These are phyloP conservation scores for Thecocarcelia acutangulata DNA, from an alignment of 2,888 invertebrate species.

Conservation along the genomic window DNA sequence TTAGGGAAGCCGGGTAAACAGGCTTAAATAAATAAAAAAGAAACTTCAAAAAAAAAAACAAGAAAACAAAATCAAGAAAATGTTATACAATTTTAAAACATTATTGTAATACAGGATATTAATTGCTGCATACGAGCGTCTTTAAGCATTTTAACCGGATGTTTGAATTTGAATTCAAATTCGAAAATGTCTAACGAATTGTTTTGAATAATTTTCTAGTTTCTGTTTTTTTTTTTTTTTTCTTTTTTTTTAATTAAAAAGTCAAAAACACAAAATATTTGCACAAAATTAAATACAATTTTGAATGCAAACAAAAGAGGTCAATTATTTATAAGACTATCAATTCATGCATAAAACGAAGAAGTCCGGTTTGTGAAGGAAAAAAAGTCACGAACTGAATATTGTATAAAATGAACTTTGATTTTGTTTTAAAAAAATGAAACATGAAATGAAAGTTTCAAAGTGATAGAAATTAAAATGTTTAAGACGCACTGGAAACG, in stretches of 20 bases:
- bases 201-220: conserved; percentile 33
- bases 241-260: not conserved
- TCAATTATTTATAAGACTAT: conserved; percentile 8
- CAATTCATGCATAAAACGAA: not conserved
- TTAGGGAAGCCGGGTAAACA: not conserved
- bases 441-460: not conserved
- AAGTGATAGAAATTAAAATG: too few relatives aligned
- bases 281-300: conserved; percentile 5
- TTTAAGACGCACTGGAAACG: too few relatives aligned
- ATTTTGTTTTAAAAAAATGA: not conserved
- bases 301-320: conserved; percentile 8
- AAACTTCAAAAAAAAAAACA: conserved; percentile 19
- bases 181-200: conserved; percentile 42
- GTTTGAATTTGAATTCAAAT: conserved; percentile 43
- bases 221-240: not conserved
- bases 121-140: conserved; percentile 18
- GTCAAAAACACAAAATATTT: conserved; percentile 18
- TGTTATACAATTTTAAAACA: conserved; percentile 14
- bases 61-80: conserved; percentile 2
- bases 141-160: conserved; percentile 43
- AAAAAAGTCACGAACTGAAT: too few relatives aligned
- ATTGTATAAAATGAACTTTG: conserved; percentile 10
- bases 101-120: conserved; percentile 41
- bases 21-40: not conserved
- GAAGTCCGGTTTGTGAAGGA: too few relatives aligned